Evolutionary conservation across 2,113 vertebrate species (phyloP), one percentile per base, ranked within the genome.

Genomic region (Pedionomus torquatus): DNA sequence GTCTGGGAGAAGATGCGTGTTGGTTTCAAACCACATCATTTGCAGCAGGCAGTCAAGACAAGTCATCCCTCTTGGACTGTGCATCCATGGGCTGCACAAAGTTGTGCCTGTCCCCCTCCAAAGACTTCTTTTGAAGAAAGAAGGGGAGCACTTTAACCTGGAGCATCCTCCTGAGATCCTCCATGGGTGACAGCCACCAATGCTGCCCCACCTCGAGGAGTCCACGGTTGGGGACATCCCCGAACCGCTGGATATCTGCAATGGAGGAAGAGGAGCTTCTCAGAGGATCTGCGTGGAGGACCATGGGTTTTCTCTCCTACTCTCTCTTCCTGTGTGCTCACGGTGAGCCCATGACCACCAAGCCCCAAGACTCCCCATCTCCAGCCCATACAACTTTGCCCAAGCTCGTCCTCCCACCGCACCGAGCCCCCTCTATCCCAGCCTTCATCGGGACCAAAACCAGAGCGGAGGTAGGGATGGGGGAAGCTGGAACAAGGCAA

Each of bases 1-100:
- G 2, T 26, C 3, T 4, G 4, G 28, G 30, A 26, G 52, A 52
- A 70, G 31, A 39, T 2, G 5, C 0, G 1, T 0, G 0, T 7
- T 57, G 18, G 24, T 58, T 81, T 64, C 26, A 46, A 64, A 52
- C 5, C 3, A 70, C 41, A 41, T 3, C 21, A n/a, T 86, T 7
- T 63, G 35, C 64, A 44, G 35, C 64, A 44, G 26, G 71, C 7
- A 77, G 48, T 9, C 64, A 41, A 68, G 79, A 48, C 57, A 61
- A 92, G 52, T 7, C 25, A n/a, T 5, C 43, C 57, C 37, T 48
- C 8, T 3, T 3, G 57, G 48, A 51, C 9, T 7, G 8, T 1
- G 33, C n/a, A 6, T 12, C 33, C 76, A 61, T 72, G 4, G 11
- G 31, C 31, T 88, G 58, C 15, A 7, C 0, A 8, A 64, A 83